Evolutionary conservation across 35 echinoderm and acorn worm genomes (phyloP).

Genomic region (Lytechinus variegatus): DNA sequence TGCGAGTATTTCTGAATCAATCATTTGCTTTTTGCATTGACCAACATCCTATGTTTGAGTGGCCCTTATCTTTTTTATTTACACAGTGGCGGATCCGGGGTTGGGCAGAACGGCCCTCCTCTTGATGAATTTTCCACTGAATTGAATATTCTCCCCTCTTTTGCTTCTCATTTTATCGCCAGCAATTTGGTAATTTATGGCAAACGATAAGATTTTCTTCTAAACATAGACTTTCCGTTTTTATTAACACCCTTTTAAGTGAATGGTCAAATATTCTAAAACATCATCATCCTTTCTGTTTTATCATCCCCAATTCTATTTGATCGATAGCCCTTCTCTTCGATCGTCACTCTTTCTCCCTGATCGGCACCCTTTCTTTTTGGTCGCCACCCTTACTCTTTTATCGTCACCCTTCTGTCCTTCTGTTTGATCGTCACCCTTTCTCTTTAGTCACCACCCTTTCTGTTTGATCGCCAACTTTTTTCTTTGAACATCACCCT

Average conservation of each 20-base stretch:
- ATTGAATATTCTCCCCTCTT: background rate
- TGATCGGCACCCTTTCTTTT: background rate
- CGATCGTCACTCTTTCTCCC: background rate
- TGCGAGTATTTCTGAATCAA: background rate
- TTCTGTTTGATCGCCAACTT: background rate
- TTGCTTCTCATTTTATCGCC: no score
- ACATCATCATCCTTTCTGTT: background rate
- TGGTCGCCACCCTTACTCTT: no score
- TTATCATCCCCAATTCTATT: background rate
- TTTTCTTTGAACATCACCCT: no score
- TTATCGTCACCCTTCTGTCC: no score
- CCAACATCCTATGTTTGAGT: background rate
- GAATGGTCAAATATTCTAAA: background rate
- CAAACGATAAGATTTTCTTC: background rate
- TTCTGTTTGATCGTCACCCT: no score
- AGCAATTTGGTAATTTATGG: no score
- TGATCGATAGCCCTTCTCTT: background rate
- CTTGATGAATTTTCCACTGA: background rate
- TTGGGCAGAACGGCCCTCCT: no score
- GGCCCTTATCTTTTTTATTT: no score
- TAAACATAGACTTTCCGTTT: background rate
- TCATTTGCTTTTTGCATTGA: background rate
- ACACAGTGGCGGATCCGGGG: no score
- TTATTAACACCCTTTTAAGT: background rate
- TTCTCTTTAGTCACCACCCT: background rate